Evolutionary conservation across 2,888 invertebrate genomes (phyloP), one percentile per base, ranked within the genome.

Genomic region (Phlogophora meticulosa): DNA sequence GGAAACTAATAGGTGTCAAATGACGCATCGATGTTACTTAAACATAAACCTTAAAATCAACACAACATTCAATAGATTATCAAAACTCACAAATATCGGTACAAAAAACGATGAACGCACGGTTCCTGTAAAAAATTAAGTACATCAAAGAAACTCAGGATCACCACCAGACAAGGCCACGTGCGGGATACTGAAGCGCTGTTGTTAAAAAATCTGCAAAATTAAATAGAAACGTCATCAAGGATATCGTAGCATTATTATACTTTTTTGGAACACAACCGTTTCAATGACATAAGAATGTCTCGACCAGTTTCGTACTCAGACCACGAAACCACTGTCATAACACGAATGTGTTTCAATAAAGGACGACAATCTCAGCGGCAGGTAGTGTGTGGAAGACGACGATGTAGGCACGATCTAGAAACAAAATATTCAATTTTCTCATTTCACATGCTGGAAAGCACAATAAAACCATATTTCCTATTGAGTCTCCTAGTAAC

Each of bases 401-500:
- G n/a, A 48, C 34, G 22, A 32, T 20, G 11, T 20, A 32, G 1
- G 4, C 20, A 40, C 3, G 4, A 36, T 7, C 52, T 1, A 51
- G 20, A 38, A 28, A 24, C 22, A 45, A n/a, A 28, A 0, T n/a
- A 4, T 13, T 24, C 13, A 58, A 17, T 22, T 22, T 7, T 11
- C 0, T 34, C 11, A 24, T 51, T 48, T 42, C 24, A 24, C 17
- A 32, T 24, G 58, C 34, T 52, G 28, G 34, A 61, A 53, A 42
- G 15, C 4, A 10, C 11, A 53, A 36, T 48, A 49, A 38, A 52
- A 52, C 7, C 2, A 17, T 28, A 43, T 58, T 17, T 34, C 11
- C 13, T 34, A 34, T 13, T 52, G 13, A 28, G 20, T 22, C 20
- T 45, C 43, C 22, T 52, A 57, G 51, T 42, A 49, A 57, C 52